Percentiles rank a stretch among this genome's conserved stretches.
Evolutionary conservation across 1,140 invertebrate genomes (phyloP).

Genomic region (Laodelphax striatellus): DNA sequence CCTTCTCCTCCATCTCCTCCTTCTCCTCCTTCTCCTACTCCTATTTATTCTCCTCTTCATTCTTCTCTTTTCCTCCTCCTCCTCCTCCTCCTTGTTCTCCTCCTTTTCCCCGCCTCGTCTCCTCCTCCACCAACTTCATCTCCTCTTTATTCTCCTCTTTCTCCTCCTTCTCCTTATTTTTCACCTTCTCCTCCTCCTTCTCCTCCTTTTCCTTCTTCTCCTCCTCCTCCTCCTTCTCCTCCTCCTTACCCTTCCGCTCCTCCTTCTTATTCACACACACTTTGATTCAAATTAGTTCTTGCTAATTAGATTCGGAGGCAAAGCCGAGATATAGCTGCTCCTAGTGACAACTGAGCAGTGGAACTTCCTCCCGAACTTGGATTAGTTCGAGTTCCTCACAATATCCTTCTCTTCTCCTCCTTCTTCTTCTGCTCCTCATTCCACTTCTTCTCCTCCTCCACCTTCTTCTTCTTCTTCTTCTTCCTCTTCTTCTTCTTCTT

Average conservation of each 20-base stretch:
- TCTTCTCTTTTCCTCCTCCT: not conserved
- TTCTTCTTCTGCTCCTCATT: too few relatives aligned
- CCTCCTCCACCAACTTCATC: not conserved
- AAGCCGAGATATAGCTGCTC: too few relatives aligned
- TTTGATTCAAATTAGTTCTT: too few relatives aligned
- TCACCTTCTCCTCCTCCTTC: not conserved
- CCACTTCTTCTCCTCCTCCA: too few relatives aligned
- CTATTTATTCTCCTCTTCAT: not conserved
- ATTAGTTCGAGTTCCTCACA: too few relatives aligned
- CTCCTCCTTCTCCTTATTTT: not conserved
- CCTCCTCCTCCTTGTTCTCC: not conserved
- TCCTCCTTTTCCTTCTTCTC: not conserved
- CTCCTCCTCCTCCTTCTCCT: not conserved
- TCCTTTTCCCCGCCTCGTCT: not conserved
- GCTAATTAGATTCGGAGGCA: too few relatives aligned
- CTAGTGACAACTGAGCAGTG: too few relatives aligned
- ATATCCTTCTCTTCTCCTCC: too few relatives aligned
- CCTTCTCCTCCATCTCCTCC: not conserved
- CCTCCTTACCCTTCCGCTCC: not conserved
- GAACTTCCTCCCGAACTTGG: not conserved
- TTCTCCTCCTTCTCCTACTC: not conserved
- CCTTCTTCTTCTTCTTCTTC: too few relatives aligned
- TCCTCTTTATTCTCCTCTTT: not conserved
- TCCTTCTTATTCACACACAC: too few relatives aligned
- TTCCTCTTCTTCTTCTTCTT: too few relatives aligned